These are phyloP conservation scores for Entomyzon cyanotis DNA, from an alignment of 2,113 vertebrate species.

Conservation along the genomic window DNA sequence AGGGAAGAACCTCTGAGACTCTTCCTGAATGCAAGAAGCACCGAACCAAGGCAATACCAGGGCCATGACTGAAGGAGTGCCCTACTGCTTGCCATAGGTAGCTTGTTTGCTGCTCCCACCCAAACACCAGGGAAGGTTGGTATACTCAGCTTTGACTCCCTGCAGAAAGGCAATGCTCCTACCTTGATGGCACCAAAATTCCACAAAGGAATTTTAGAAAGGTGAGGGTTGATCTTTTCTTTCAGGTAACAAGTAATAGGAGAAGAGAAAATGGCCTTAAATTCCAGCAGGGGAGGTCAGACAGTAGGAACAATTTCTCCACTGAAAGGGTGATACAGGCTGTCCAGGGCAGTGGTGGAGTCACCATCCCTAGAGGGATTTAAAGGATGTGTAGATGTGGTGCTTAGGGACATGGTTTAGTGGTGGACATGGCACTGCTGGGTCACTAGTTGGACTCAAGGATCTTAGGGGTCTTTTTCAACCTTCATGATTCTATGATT, in stretches of 20 bases:
- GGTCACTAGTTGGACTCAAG: too few relatives aligned
- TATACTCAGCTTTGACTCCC: not conserved
- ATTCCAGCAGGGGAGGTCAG: not conserved
- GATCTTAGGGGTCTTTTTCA: not conserved
- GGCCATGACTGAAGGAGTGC: not conserved
- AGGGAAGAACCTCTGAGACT: not conserved
- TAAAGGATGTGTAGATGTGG: not conserved
- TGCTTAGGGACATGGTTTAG: not conserved
- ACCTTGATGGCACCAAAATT: not conserved
- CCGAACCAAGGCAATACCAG: not conserved
- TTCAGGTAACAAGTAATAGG: rapidly evolving
- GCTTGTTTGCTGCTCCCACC: not conserved
- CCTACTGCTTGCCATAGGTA: rapidly evolving
- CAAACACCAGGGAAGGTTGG: not conserved
- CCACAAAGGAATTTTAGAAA: not conserved
- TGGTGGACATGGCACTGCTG: too few relatives aligned
- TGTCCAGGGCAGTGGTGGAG: not conserved
- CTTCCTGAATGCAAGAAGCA: not conserved
- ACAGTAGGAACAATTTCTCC: not conserved
- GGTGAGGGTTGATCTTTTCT: not conserved
- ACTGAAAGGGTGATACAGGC: not conserved
- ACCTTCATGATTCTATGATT: not conserved
- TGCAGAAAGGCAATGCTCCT: not conserved
- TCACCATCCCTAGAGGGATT: not conserved
- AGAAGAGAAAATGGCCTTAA: not conserved